Conservation (phyloP, 2,113 vertebrate genomes). For the Gnathonemus echidnorhynchus region DNA sequence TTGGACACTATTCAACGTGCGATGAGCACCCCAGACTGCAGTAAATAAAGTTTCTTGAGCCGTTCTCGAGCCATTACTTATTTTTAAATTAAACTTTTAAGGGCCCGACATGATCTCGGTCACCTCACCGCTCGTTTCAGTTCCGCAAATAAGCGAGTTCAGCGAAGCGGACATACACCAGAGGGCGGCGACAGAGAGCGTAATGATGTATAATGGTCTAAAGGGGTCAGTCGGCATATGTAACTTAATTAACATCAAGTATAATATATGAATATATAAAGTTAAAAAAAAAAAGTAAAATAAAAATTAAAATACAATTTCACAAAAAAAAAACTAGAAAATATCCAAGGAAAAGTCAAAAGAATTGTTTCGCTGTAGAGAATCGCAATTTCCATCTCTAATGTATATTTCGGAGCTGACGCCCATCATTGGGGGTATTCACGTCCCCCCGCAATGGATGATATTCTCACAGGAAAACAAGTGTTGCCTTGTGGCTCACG, state of each 20-base stretch:
- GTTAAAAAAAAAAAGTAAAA: neutral
- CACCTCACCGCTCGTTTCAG: neutral
- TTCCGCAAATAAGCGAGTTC: neutral
- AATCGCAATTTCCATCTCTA: neutral
- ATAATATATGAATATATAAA: neutral
- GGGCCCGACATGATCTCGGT: neutral
- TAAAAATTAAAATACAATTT: neutral
- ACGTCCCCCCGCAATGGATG: neutral
- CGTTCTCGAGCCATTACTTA: neutral
- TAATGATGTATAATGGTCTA: neutral
- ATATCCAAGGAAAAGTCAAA: neutral
- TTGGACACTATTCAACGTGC: neutral
- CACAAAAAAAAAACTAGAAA: neutral
- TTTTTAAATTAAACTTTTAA: neutral
- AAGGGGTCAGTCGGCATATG: neutral
- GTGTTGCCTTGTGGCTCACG: slow-evolving; percentile 41
- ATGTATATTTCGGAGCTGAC: neutral
- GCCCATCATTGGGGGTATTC: neutral
- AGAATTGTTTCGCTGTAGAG: neutral
- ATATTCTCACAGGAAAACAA: slow-evolving; percentile 39
- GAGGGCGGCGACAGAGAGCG: too few species aligned
- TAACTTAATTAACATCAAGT: neutral
- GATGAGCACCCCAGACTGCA: neutral
- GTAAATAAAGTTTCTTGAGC: neutral
- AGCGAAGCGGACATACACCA: neutral